Conservation (phyloP, 64 coral and sea anemone species). For the Trachythela sp. region DNA sequence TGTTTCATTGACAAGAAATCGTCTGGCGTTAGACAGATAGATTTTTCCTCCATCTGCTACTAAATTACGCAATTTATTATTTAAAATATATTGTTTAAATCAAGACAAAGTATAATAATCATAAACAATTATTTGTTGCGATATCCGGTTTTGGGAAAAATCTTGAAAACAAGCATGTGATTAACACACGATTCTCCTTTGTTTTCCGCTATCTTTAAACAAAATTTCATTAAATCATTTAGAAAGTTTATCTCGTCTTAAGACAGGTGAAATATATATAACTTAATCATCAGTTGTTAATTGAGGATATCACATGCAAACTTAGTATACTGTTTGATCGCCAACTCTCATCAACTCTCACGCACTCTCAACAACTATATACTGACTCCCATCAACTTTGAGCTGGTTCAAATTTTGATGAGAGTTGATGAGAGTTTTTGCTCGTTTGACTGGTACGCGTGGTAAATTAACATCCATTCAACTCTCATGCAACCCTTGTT, state of each 20-base stretch:
- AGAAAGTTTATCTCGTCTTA: neutral
- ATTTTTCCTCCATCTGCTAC: neutral
- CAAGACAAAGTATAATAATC: neutral
- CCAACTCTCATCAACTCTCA: neutral
- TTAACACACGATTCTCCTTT: neutral
- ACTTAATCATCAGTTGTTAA: slow-evolving; percentile 7
- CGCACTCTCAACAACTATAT: too few species aligned
- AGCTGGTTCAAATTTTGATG: too few species aligned
- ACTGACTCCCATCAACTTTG: neutral
- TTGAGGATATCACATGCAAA: neutral
- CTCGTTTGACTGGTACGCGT: too few species aligned
- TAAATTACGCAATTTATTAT: neutral
- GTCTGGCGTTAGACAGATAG: neutral
- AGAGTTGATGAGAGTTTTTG: too few species aligned
- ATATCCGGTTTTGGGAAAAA: neutral
- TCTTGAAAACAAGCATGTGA: neutral
- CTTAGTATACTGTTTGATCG: neutral
- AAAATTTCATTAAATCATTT: slow-evolving; percentile 15
- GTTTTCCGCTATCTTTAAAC: neutral
- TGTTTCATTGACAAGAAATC: neutral
- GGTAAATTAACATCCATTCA: too few species aligned
- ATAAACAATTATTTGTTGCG: neutral
- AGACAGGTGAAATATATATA: neutral
- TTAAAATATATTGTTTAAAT: neutral
- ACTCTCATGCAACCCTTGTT: too few species aligned